Percentiles rank a stretch among this genome's conserved stretches.
Evolutionary conservation across 2,888 invertebrate species (phyloP).

Genomic region (Drosophila eohydei): DNA sequence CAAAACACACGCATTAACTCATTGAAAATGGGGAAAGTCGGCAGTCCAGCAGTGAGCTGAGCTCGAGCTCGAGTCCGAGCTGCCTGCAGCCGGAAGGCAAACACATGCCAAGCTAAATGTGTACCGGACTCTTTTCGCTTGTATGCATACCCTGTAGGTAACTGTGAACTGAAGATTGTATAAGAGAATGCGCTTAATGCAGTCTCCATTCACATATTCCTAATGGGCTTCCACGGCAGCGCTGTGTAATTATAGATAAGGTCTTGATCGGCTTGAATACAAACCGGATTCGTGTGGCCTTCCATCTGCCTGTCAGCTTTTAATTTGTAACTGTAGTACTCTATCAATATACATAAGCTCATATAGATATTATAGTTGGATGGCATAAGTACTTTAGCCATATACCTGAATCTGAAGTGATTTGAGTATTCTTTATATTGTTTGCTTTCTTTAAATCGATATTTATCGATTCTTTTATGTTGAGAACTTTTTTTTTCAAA

Average conservation of each 20-base stretch:
- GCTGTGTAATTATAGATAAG: neutral
- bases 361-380: too few species aligned
- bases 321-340: too few species aligned
- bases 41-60: neutral
- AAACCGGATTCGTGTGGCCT: too few species aligned
- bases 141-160: neutral
- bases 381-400: too few species aligned
- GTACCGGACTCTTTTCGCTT: conserved; percentile 5
- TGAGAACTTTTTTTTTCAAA: too few species aligned
- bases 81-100: conserved; percentile 61
- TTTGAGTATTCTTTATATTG: too few species aligned
- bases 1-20: conserved; percentile 58
- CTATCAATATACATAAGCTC: too few species aligned
- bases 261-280: neutral
- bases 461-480: too few species aligned
- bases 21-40: conserved; percentile 33
- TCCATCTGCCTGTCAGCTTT: too few species aligned
- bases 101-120: conserved; percentile 55
- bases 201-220: neutral
- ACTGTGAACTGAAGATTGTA: neutral
- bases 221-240: neutral
- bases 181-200: neutral
- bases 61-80: neutral
- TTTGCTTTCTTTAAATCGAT: too few species aligned
- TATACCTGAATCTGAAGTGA: too few species aligned